phyloP scores from a whole-genome alignment of 2,888 invertebrate species.

The Conistra vaccinii region DNA sequence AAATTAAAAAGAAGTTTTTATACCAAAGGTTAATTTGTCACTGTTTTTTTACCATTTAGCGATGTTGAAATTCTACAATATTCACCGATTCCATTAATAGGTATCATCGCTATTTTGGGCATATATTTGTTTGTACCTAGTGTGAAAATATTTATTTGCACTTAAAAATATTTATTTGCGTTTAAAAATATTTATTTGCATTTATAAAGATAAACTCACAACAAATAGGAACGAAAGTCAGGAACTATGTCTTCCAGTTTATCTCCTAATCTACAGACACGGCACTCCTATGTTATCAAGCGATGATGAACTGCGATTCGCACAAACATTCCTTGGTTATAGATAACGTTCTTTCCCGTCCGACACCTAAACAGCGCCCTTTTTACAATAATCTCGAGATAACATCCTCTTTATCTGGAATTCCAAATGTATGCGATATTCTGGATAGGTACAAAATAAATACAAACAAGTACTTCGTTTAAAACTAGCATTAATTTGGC shows the following conservation, averaged over 20 bases:
- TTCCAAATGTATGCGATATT: conserved; percentile 9
- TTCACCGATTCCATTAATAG: neutral
- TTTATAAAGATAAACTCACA: neutral
- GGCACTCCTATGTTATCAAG: conserved; percentile 51
- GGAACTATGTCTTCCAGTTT: conserved; percentile 23
- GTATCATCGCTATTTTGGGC: neutral
- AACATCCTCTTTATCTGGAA: conserved; percentile 30
- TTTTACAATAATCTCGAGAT: conserved; percentile 36
- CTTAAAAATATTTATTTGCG: neutral
- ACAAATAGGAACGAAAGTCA: conserved; percentile 17
- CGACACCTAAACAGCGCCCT: conserved; percentile 37
- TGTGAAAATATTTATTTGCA: neutral
- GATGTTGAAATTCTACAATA: neutral
- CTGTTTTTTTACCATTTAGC: neutral
- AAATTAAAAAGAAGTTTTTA: neutral
- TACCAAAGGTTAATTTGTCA: neutral
- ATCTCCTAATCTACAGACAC: conserved; percentile 34
- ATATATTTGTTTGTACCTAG: neutral
- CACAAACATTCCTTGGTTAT: conserved; percentile 39
- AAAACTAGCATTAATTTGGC: neutral
- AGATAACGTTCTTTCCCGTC: conserved; percentile 56
- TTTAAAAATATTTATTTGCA: neutral
- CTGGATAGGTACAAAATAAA: neutral
- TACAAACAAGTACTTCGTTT: neutral
- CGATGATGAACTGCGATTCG: conserved; percentile 43